Conservation (phyloP, 2,113 vertebrate species). For the Chionomys nivalis region DNA sequence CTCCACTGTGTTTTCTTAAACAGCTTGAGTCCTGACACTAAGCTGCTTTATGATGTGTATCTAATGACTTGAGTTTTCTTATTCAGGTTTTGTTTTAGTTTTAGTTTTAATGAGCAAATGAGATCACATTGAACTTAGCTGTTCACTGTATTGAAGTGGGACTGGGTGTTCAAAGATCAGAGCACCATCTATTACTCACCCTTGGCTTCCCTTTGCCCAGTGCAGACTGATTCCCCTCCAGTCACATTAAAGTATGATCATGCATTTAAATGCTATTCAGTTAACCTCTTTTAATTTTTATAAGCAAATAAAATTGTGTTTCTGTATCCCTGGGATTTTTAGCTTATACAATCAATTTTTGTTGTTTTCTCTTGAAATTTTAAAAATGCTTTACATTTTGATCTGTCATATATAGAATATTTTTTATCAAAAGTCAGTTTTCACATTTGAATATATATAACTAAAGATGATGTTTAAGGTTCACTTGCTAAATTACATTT, state of each 20-base stretch:
- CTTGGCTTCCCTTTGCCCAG: slow-evolving; percentile 63
- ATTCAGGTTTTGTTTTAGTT: not conserved
- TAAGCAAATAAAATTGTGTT: slow-evolving; percentile 71
- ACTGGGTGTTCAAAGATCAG: slow-evolving; percentile 73
- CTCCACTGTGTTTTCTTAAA: slow-evolving; percentile 17
- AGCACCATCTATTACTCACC: slow-evolving; percentile 73
- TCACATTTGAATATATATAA: not conserved
- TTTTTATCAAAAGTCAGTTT: not conserved
- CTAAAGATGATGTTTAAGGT: not conserved
- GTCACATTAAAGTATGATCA: slow-evolving; percentile 73
- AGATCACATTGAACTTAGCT: slow-evolving; percentile 70
- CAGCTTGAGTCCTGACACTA: slow-evolving; percentile 13
- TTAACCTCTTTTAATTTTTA: slow-evolving; percentile 78
- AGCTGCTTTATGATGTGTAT: slow-evolving; percentile 69
- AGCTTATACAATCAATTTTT: not conserved
- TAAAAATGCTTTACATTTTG: not conserved
- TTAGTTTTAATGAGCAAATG: slow-evolving; percentile 67
- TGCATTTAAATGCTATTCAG: slow-evolving; percentile 65
- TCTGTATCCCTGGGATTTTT: slow-evolving; percentile 59
- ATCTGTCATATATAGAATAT: not conserved
- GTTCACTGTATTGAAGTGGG: slow-evolving; percentile 53
- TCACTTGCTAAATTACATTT: not conserved
- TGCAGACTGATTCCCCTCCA: slow-evolving; percentile 61
- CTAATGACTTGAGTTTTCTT: slow-evolving; percentile 68
- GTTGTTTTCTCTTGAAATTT: slow-evolving; percentile 24